Conservation (phyloP, 64 coral and sea anemone genomes). For the Montipora cactus region DNA sequence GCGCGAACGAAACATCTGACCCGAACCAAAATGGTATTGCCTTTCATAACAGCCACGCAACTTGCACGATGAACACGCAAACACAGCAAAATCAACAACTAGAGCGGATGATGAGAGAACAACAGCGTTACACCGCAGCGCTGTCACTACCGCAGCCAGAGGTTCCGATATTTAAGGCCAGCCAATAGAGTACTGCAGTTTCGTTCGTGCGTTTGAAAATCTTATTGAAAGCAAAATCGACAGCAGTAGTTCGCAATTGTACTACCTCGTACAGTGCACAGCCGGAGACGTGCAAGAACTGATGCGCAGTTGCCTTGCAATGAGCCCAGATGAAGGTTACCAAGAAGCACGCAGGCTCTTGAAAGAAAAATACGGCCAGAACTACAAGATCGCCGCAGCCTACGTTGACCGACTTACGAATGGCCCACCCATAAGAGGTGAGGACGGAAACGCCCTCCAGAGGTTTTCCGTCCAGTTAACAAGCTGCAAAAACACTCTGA, state of each 20-base stretch:
- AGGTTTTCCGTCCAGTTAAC: not conserved
- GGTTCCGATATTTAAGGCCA: constrained; percentile 16
- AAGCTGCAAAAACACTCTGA: constrained; percentile 55
- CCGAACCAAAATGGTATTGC: no score
- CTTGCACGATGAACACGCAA: constrained; percentile 13
- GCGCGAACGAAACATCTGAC: no score
- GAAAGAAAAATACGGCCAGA: constrained; percentile 48
- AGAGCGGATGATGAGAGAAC: not conserved
- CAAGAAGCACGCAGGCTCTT: constrained; percentile 55
- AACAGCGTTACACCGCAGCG: not conserved
- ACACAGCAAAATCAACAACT: constrained; percentile 23
- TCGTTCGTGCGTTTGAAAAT: constrained; percentile 67
- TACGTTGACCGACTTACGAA: constrained; percentile 24
- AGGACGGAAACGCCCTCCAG: constrained; percentile 52
- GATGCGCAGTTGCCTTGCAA: constrained; percentile 64
- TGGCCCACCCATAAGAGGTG: constrained; percentile 3
- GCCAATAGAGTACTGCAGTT: constrained; percentile 37
- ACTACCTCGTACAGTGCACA: constrained; percentile 74
- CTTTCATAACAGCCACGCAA: not conserved
- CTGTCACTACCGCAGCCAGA: constrained; percentile 20
- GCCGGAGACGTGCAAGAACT: not conserved
- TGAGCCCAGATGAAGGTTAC: constrained; percentile 48
- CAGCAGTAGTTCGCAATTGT: constrained; percentile 64
- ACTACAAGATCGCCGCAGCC: constrained; percentile 54
- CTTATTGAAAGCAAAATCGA: constrained; percentile 59